Evolutionary conservation across 2,888 invertebrate species (phyloP).

Genomic region (Pseudoips prasinana): DNA sequence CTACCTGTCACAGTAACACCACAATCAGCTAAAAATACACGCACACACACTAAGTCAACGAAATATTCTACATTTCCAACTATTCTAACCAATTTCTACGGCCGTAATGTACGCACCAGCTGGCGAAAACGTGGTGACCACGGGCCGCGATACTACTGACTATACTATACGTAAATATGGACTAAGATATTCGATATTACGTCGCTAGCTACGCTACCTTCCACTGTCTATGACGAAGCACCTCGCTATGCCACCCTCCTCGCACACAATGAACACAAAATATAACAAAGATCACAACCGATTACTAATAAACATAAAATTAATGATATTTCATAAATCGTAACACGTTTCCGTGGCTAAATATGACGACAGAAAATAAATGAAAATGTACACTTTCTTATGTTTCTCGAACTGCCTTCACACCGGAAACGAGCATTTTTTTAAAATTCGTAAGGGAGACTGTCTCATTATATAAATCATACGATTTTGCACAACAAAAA

Average conservation of each 20-base stretch:
- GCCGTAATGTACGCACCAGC: slow-evolving; percentile 74
- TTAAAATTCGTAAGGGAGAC: slow-evolving; percentile 55
- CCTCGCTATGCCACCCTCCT: slow-evolving; percentile 52
- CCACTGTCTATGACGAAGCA: slow-evolving; percentile 72
- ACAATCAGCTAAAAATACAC: slow-evolving; percentile 36
- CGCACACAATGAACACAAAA: slow-evolving; percentile 46
- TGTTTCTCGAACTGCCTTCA: slow-evolving; percentile 77
- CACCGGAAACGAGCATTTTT: slow-evolving; percentile 74
- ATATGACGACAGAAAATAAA: slow-evolving; percentile 80
- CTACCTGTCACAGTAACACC: slow-evolving; percentile 65
- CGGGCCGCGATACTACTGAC: slow-evolving; percentile 42
- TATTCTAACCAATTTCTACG: slow-evolving; percentile 61
- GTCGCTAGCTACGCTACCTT: slow-evolving; percentile 66
- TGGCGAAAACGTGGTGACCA: slow-evolving; percentile 79
- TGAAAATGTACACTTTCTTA: slow-evolving; percentile 77
- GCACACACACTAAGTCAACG: slow-evolving; percentile 33
- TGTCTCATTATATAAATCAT: slow-evolving; percentile 48
- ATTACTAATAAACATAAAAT: slow-evolving; percentile 63
- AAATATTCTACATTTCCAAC: slow-evolving; percentile 36
- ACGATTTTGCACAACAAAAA: slow-evolving; percentile 45
- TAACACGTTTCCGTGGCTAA: slow-evolving; percentile 64
- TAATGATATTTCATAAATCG: slow-evolving; percentile 63
- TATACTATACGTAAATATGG: slow-evolving; percentile 61
- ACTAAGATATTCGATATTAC: slow-evolving; percentile 69
- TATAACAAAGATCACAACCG: slow-evolving; percentile 48